Percentiles rank a stretch among this genome's conserved stretches.
Evolutionary conservation across 2,797 vertebrate genomes (phyloP).

Genomic region (Enteromius argenteus): DNA sequence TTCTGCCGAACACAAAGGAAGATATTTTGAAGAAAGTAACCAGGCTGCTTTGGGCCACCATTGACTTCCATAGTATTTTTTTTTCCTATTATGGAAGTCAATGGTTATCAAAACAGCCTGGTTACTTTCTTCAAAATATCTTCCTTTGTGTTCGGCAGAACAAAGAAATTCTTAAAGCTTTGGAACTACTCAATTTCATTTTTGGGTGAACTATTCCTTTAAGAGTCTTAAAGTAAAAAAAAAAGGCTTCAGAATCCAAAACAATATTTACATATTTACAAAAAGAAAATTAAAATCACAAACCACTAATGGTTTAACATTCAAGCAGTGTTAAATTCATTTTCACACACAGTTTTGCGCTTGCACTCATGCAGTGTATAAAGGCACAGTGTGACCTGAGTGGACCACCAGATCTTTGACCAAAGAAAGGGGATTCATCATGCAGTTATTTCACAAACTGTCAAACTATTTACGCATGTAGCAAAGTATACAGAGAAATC

Average conservation of each 20-base stretch:
- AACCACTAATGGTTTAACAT: neutral
- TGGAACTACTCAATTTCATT: no score
- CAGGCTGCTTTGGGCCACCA: no score
- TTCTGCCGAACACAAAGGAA: no score
- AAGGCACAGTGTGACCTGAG: constrained; percentile 12
- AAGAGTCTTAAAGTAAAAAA: neutral
- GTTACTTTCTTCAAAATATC: no score
- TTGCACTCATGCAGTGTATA: neutral
- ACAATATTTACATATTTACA: neutral
- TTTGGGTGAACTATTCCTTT: neutral
- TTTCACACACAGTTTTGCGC: neutral
- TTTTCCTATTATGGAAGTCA: no score
- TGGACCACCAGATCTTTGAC: neutral
- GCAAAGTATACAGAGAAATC: neutral
- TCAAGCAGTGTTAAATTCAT: neutral
- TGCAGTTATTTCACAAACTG: constrained; percentile 15
- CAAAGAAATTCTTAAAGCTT: no score
- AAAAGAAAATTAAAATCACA: neutral
- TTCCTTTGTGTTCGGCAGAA: no score
- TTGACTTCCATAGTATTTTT: no score
- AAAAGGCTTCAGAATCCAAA: neutral
- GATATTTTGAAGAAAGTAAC: no score
- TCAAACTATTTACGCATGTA: neutral
- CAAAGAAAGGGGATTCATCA: neutral
- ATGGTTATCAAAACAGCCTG: no score